Evolutionary conservation across 1,140 invertebrate genomes (phyloP).

Genomic region (Temnothorax curvispinosus): DNA sequence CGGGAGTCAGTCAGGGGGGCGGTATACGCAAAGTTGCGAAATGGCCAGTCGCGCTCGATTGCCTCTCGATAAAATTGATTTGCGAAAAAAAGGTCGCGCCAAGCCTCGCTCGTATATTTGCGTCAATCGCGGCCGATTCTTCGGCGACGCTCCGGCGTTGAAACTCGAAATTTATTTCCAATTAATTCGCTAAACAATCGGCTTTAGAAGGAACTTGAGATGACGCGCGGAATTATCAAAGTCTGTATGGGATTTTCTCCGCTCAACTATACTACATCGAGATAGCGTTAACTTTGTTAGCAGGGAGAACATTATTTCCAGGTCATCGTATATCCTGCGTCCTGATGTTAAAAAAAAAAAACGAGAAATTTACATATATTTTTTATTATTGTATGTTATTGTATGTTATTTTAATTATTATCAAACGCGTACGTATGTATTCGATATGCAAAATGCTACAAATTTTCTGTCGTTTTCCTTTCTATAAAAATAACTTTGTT

Average conservation of each 20-base stretch:
- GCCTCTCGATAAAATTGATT: constrained; percentile 72
- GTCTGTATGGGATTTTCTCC: too few species aligned
- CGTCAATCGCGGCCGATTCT: constrained; percentile 54
- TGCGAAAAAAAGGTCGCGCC: constrained; percentile 40
- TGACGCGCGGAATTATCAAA: too few species aligned
- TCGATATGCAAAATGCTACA: neutral
- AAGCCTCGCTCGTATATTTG: neutral
- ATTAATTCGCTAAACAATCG: constrained; percentile 4
- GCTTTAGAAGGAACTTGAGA: too few species aligned
- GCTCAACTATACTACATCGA: too few species aligned
- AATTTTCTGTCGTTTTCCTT: neutral
- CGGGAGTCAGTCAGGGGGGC: neutral
- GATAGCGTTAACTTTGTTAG: neutral
- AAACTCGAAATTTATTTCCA: neutral
- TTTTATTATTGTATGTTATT: too few species aligned
- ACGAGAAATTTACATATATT: neutral
- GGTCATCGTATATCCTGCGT: neutral
- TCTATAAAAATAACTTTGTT: neutral
- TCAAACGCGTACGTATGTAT: too few species aligned
- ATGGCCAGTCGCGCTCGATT: constrained; percentile 58
- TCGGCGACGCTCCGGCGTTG: neutral
- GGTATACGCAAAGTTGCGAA: constrained; percentile 58
- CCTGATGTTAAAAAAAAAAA: too few species aligned
- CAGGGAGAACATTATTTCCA: neutral
- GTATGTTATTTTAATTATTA: too few species aligned